Evolutionary conservation across 1,140 invertebrate species (phyloP).

Genomic region (Diachasmimorpha longicaudata): DNA sequence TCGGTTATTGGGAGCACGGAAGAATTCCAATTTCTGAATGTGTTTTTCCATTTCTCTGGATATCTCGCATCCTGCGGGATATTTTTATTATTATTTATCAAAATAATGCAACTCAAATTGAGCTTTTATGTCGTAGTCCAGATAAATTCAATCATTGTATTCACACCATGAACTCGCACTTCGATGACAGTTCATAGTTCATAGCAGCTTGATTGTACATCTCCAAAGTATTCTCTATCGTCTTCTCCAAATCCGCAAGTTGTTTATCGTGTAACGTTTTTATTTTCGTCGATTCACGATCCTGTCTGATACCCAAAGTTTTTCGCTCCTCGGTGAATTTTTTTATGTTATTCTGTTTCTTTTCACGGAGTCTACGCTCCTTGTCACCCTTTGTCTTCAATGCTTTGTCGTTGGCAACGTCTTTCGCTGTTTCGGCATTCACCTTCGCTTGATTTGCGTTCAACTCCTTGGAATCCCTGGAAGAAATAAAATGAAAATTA

Average conservation of each 20-base stretch:
- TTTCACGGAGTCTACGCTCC: slow-evolving; percentile 90
- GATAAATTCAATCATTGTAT: neutral
- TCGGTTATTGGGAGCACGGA: too few species aligned
- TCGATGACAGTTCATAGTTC: neutral
- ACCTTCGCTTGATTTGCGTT: slow-evolving; percentile 94
- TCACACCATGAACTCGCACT: neutral
- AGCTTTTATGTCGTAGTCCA: too few species aligned
- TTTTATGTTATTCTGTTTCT: slow-evolving; percentile 98
- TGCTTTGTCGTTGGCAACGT: slow-evolving; percentile 94
- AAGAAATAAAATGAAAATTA: slow-evolving; percentile 32
- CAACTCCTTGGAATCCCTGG: slow-evolving; percentile 93
- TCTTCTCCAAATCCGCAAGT: slow-evolving; percentile 83
- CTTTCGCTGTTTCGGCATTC: slow-evolving; percentile 96
- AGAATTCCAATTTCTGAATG: too few species aligned
- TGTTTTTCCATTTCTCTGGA: too few species aligned
- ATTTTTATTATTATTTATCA: too few species aligned
- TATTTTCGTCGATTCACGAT: slow-evolving; percentile 91
- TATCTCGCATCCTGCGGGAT: too few species aligned
- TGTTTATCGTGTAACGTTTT: slow-evolving; percentile 92
- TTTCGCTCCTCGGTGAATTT: slow-evolving; percentile 98
- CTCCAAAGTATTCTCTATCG: slow-evolving; percentile 68
- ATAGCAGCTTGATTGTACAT: neutral
- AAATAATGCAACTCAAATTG: too few species aligned
- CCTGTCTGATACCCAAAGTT: slow-evolving; percentile 85
- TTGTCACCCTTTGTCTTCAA: slow-evolving; percentile 98